Percentiles rank a stretch among this genome's conserved stretches.
Conservation (phyloP, 2,113 vertebrate species). For the Callopanchax toddi region DNA sequence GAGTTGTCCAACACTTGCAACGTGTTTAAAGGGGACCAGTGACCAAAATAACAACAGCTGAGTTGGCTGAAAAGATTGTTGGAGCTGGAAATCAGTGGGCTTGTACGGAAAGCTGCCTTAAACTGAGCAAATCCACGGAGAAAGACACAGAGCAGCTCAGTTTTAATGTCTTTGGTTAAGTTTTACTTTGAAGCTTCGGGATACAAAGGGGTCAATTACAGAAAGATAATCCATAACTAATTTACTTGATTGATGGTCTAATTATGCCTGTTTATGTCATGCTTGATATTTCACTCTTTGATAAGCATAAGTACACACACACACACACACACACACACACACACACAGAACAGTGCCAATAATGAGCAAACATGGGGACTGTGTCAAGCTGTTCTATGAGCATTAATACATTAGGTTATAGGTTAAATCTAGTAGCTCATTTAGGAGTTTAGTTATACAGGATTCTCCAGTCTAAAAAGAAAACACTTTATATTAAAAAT, state of each 20-base stretch:
- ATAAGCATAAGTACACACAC: slow-evolving; percentile 65
- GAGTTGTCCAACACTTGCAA: slow-evolving; percentile 7
- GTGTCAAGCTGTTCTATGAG: slow-evolving; percentile 42
- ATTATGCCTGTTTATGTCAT: slow-evolving; percentile 77
- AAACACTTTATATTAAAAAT: neutral
- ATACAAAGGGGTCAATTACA: slow-evolving; percentile 74
- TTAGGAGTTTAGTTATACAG: neutral
- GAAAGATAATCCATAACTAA: slow-evolving; percentile 78
- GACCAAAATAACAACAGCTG: slow-evolving; percentile 20
- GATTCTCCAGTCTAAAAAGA: neutral
- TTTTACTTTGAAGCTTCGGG: slow-evolving; percentile 58
- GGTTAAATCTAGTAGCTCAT: slow-evolving; percentile 25
- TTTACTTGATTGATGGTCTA: slow-evolving; percentile 77
- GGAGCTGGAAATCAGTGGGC: slow-evolving; percentile 33
- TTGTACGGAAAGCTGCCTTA: slow-evolving; percentile 22
- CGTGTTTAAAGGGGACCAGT: slow-evolving; percentile 30
- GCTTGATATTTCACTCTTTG: slow-evolving; percentile 75
- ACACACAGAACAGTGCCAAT: slow-evolving; percentile 43
- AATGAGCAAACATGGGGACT: slow-evolving; percentile 55
- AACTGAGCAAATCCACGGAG: slow-evolving; percentile 20
- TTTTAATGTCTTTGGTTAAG: slow-evolving; percentile 49
- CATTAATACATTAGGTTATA: slow-evolving; percentile 15
- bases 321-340: slow-evolving; percentile 55
- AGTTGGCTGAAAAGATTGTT: slow-evolving; percentile 11
- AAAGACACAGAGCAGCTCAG: slow-evolving; percentile 38